Evolutionary conservation across 2,113 vertebrate species (phyloP), one percentile per base, ranked within the genome.

Genomic region (Geococcyx californianus): DNA sequence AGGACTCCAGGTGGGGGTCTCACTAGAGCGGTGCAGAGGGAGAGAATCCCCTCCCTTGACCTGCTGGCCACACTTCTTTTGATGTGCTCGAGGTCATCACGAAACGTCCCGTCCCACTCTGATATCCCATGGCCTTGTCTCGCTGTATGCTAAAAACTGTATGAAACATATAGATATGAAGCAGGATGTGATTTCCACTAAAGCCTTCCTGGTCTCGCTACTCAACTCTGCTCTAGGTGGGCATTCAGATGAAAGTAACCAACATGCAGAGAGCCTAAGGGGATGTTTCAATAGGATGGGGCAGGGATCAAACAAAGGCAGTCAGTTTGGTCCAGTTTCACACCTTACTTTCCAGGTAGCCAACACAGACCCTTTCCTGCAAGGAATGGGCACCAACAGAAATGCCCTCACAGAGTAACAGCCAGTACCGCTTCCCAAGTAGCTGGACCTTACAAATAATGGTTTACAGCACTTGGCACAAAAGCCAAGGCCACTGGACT

Each of bases 11-110:
- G n/a, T n/a, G n/a, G n/a, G n/a, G n/a, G n/a, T n/a, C n/a, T n/a
- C n/a, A n/a, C n/a, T n/a, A n/a, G n/a, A n/a, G n/a, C n/a, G n/a
- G n/a, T n/a, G n/a, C n/a, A n/a, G n/a, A n/a, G n/a, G n/a, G n/a
- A n/a, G n/a, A n/a, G n/a, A n/a, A n/a, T n/a, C n/a, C n/a, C n/a
- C n/a, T n/a, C n/a, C n/a, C n/a, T n/a, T n/a, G n/a, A n/a, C n/a
- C n/a, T n/a, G n/a, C n/a, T n/a, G n/a, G n/a, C n/a, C n/a, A n/a
- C n/a, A n/a, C n/a, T n/a, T n/a, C n/a, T n/a, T n/a, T n/a, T n/a
- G n/a, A n/a, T n/a, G n/a, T n/a, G 15, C 56, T 51, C 1, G 1
- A 55, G 26, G 14, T 21, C 11, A 9, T 8, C 67, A 34, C 1
- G 0, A 84, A 34, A 52, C 34, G 52, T 8, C 10, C 15, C 6